Evolutionary conservation across 2,888 invertebrate genomes (phyloP).

Genomic region (Tolmerus cingulatus): DNA sequence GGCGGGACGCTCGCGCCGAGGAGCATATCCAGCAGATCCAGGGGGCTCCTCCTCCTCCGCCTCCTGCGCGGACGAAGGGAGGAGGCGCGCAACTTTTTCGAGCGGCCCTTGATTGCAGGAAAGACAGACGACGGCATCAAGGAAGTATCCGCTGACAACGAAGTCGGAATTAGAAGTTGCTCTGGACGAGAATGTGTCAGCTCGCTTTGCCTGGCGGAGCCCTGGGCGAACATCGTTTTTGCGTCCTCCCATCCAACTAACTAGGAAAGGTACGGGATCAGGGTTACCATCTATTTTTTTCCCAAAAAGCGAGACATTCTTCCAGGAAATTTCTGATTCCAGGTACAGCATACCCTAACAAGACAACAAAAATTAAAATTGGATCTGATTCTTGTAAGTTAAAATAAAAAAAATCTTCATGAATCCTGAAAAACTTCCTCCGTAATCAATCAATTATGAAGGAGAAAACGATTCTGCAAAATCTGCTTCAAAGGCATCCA

Average conservation of each 20-base stretch:
- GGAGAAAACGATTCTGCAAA: no score
- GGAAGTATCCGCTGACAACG: slow-evolving; percentile 6
- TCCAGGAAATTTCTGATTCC: not conserved
- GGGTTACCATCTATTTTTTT: not conserved
- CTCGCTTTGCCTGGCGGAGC: not conserved
- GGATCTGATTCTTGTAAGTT: no score
- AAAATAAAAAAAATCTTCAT: no score
- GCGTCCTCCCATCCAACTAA: not conserved
- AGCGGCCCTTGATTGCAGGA: not conserved
- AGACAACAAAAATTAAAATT: not conserved
- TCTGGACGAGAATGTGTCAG: slow-evolving; percentile 10
- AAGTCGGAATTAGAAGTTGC: not conserved
- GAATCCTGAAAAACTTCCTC: no score
- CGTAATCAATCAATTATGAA: no score
- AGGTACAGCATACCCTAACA: not conserved
- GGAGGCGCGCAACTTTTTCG: slow-evolving; percentile 3
- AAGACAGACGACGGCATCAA: slow-evolving; percentile 21
- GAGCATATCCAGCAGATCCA: not conserved
- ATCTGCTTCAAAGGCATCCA: no score
- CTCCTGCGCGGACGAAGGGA: not conserved
- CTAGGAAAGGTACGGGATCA: not conserved
- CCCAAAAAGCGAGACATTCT: not conserved
- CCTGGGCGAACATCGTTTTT: not conserved
- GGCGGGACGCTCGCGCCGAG: not conserved
- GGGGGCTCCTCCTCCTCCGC: not conserved